Percentiles rank a stretch among this genome's conserved stretches.
Evolutionary conservation across 1,140 invertebrate genomes (phyloP).

Genomic region (Meloidogyne floridensis): DNA sequence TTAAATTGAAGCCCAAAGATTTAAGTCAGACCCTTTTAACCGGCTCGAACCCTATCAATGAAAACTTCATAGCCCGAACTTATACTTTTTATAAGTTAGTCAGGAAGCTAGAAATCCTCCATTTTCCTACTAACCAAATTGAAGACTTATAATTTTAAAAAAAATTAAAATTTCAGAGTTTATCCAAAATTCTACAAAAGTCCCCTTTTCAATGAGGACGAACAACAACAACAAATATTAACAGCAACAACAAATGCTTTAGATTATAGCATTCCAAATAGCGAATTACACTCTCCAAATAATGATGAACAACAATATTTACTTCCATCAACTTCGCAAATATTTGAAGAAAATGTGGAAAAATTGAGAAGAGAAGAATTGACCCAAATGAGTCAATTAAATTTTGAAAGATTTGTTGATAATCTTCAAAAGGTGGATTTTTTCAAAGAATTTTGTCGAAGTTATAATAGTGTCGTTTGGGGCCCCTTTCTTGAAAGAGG

Average conservation of each 20-base stretch:
- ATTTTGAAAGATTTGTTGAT: slow-evolving; percentile 16
- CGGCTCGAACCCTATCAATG: no score
- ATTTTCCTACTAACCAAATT: no score
- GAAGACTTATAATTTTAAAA: not conserved
- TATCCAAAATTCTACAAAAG: slow-evolving; percentile 69
- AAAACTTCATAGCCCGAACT: no score
- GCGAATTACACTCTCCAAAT: slow-evolving; percentile 12
- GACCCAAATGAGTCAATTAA: not conserved
- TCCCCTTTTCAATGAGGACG: slow-evolving; percentile 38
- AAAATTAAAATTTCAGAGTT: slow-evolving; percentile 64
- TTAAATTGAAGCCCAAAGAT: no score
- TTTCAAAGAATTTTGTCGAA: not conserved
- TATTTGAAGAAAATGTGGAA: not conserved
- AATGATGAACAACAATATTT: slow-evolving; percentile 17
- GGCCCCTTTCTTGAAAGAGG: no score
- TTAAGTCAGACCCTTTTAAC: no score
- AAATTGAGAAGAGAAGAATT: not conserved
- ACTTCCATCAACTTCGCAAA: slow-evolving; percentile 3
- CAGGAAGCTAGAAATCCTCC: no score
- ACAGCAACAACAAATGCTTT: not conserved
- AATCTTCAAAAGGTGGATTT: slow-evolving; percentile 20
- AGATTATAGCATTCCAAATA: not conserved
- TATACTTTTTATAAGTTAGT: no score
- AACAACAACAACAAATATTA: not conserved
- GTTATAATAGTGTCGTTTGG: no score